Percentiles rank a stretch among this genome's conserved stretches.
phyloP scores from a whole-genome alignment of 2,888 invertebrate species.

The Pheosia tremula region DNA sequence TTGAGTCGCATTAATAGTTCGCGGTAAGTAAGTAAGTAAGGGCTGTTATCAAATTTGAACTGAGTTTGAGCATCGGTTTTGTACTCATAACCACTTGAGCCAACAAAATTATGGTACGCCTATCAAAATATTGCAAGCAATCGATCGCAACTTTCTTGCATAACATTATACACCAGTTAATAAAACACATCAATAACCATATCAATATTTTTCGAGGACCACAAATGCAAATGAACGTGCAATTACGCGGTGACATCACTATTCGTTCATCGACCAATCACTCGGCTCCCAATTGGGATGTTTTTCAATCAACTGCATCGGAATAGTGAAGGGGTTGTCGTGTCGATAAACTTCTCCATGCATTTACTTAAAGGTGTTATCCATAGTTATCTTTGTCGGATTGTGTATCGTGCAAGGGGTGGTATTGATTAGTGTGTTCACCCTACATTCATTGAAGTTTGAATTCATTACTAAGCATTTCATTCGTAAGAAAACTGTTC shows the following conservation, averaged over 20 bases:
- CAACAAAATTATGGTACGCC: not conserved
- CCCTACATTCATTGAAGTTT: too few relatives aligned
- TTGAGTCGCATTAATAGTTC: too few relatives aligned
- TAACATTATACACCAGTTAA: constrained; percentile 6
- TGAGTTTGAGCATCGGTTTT: too few relatives aligned
- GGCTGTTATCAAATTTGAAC: too few relatives aligned
- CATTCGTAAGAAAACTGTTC: too few relatives aligned
- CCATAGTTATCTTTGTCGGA: too few relatives aligned
- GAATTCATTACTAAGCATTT: too few relatives aligned
- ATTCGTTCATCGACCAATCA: constrained; percentile 25
- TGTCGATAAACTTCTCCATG: constrained; percentile 19
- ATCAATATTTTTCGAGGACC: constrained; percentile 11
- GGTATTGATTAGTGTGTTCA: not conserved
- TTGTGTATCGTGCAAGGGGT: not conserved
- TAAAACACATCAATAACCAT: constrained; percentile 19
- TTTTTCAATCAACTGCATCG: constrained; percentile 20
- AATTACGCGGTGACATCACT: constrained; percentile 24
- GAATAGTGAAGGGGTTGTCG: constrained; percentile 15
- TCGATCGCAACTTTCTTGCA: not conserved
- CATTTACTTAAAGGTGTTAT: too few relatives aligned
- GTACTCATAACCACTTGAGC: too few relatives aligned
- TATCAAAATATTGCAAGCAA: not conserved
- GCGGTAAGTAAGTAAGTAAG: too few relatives aligned
- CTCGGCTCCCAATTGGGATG: constrained; percentile 37
- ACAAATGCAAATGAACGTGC: constrained; percentile 17